Evolutionary conservation across 2,888 invertebrate genomes (phyloP).

Genomic region (Thumatha senex): DNA sequence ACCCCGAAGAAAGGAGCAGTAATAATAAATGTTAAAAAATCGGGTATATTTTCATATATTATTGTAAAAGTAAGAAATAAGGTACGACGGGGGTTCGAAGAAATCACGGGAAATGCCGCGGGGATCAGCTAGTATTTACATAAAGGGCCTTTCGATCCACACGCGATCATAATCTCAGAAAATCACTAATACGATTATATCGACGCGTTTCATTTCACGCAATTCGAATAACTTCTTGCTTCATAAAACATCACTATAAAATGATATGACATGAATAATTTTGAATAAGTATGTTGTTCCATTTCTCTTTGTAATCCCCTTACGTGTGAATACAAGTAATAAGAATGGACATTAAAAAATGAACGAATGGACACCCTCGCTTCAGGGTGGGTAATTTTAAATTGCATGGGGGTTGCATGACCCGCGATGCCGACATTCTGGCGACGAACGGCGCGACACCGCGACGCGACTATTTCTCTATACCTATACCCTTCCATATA

Average conservation of each 20-base stretch:
- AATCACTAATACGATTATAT: constrained; percentile 62
- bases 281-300: constrained; percentile 51
- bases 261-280: constrained; percentile 60
- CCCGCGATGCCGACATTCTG: constrained; percentile 46
- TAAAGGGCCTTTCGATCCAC: constrained; percentile 37
- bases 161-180: constrained; percentile 48
- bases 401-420: constrained; percentile 62
- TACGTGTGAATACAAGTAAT: constrained; percentile 49
- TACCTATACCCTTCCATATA: constrained; percentile 3
- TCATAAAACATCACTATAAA: constrained; percentile 61
- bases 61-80: no score
- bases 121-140: no score
- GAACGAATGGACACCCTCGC: constrained; percentile 54
- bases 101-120: no score
- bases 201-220: constrained; percentile 49
- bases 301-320: constrained; percentile 42
- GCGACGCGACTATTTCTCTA: constrained; percentile 28
- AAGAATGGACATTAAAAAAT: constrained; percentile 54
- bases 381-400: constrained; percentile 70
- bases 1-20: no score
- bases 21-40: no score
- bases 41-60: no score
- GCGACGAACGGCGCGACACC: constrained; percentile 47
- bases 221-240: constrained; percentile 70
- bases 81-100: no score